Evolutionary conservation across 2,888 invertebrate species (phyloP).

Genomic region (Gortyna flavago): DNA sequence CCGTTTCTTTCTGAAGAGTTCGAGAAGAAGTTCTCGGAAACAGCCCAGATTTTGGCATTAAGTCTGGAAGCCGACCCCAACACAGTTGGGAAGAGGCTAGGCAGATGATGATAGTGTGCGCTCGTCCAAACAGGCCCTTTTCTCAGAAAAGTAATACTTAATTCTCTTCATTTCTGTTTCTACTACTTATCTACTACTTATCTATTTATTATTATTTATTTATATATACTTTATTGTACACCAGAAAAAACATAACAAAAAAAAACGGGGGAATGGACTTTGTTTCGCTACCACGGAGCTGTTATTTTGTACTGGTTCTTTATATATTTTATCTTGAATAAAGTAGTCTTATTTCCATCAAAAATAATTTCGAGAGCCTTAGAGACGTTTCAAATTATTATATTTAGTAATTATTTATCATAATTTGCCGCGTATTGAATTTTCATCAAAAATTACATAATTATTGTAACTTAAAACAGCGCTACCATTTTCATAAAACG

Average conservation of each 20-base stretch:
- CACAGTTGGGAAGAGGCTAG: too few relatives aligned
- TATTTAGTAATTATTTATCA: not conserved
- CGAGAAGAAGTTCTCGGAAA: not conserved
- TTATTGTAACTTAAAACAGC: not conserved
- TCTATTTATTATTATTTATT: too few relatives aligned
- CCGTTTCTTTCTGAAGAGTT: not conserved
- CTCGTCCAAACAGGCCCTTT: not conserved
- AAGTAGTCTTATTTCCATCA: not conserved
- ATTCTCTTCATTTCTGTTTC: not conserved
- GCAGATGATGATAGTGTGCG: not conserved
- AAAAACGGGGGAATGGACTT: too few relatives aligned
- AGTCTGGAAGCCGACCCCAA: not conserved
- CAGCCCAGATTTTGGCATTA: not conserved
- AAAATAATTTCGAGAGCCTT: not conserved
- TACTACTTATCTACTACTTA: not conserved
- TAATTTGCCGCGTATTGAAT: not conserved
- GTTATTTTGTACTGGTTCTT: not conserved
- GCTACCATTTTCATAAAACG: not conserved
- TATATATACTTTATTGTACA: too few relatives aligned
- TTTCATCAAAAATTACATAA: not conserved
- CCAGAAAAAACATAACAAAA: too few relatives aligned
- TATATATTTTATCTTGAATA: not conserved
- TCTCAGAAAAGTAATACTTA: not conserved
- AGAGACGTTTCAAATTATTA: not conserved
- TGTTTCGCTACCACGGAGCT: not conserved